Evolutionary conservation across 2,888 invertebrate species (phyloP), one percentile per base, ranked within the genome.

Genomic region (Furcula furcula): DNA sequence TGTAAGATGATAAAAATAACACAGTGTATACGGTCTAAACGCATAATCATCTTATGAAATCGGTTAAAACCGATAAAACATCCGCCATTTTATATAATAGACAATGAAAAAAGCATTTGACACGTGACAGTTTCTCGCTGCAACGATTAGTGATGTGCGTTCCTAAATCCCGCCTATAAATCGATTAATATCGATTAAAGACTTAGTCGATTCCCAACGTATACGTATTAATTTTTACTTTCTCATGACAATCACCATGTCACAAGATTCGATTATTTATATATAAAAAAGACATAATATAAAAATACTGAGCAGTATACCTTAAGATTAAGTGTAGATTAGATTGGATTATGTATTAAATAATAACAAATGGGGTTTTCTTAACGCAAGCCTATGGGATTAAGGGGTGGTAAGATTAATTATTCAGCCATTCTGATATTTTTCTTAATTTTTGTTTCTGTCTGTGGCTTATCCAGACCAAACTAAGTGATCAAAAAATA

Each of bases 231-330:
- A 51, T 49, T 52, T 47, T 47, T 13, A 45, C 45, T 29, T 40
- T 37, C 37, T 50, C 61, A 68, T 70, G 68, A 68, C 65, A 54
- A 49, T 40, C 22, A 45, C 55, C 57, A 53, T 62, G 67, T 67
- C 65, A 46, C 53, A 61, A 48, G 49, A 42, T 54, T 48, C 46
- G 48, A 34, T 50, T 40, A 30, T 54, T 63, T 54, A 59, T 57
- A 56, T 53, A 50, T 57, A 49, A 53, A 46, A 72, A 66, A 70
- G 65, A 71, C 64, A 68, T 62, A 47, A 56, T 55, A 61, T 63
- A 65, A 65, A 55, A 64, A 65, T 73, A 74, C 65, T 62, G 57
- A 58, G 49, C 59, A 47, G 82, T 80, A 80, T 80, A 80, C 80
- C 76, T 31, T 66, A 56, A 61, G 31, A 40, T 51, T 76, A 70